Base-by-base conservation (phyloP, 2,888 invertebrate genomes). In the Chrysina gloriosa region DNA sequence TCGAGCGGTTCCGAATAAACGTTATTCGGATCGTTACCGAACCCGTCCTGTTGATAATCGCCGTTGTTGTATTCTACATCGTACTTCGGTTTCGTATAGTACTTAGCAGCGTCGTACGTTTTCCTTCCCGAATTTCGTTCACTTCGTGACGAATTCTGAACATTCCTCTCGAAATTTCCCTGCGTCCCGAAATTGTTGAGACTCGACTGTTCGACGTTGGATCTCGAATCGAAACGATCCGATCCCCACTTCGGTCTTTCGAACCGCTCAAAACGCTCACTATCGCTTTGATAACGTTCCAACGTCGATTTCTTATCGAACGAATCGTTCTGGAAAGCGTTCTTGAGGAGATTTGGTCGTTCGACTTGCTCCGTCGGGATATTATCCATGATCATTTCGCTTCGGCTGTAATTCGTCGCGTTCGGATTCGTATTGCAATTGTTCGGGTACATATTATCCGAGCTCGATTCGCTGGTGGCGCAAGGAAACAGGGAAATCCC, bases 391-490 rank as follows among this genome's bases (percentile, higher is more conserved):
- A 82, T 82, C 82, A 82, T 82, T 69, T 81, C 84, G 69, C 80
- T 83, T 68, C 72, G 84, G 83, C 93, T 92, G 79, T 94, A 95
- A 50, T 94, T 94, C 74, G 94, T 90, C 7, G 94, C 88, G 73
- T 94, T 94, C 6, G 94, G 92, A 77, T 94, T 95, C 2, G 94
- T 91, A 77, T 91, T 93, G 80, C 94, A 94, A 73, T 94, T 92
- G 7, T 94, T 92, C 3, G 94, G 94, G 79, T 94, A 95, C 3
- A 93, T 92, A 77, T 92, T 92, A 79, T 93, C 92, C 71, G 93
- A 93, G 75, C 93, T 93, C 69, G 92, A 92, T n/a, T 92, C 92
- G 39, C 92, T 92, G 7, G 92, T 92, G 0, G 92, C 92, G 78
- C 94, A 94, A 0, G 93, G 92, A 78, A 92, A 92, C 54, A 94